Base-by-base conservation (phyloP, 2,888 invertebrate genomes). In the Metopia argyrocephala region DNA sequence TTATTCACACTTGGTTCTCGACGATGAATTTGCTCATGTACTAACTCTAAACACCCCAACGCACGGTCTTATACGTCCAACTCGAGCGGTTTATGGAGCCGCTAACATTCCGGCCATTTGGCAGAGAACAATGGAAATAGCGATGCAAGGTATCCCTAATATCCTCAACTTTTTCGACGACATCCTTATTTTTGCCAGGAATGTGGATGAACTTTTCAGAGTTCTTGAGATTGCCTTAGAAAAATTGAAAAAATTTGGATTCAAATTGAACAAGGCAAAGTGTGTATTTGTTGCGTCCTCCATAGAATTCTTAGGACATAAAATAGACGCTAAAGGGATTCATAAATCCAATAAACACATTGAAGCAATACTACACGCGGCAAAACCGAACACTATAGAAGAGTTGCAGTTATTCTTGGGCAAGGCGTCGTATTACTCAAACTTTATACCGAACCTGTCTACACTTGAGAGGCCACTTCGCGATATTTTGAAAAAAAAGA, bases 101-200 rank as follows among this genome's bases (percentile, higher is more conserved):
- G 74, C 82, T 5, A 78, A 74, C 25, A 71, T 70, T 1, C 79
- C 79, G 18, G 76, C 69, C 6, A 76, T 82, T 9, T 82, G 79
- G 76, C 70, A 79, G 48, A 28, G 78, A 3, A 27, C n/a, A n/a
- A n/a, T n/a, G n/a, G n/a, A n/a, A n/a, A n/a, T n/a, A n/a, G n/a
- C n/a, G n/a, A n/a, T n/a, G n/a, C n/a, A n/a, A n/a, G n/a, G n/a
- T n/a, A n/a, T n/a, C n/a, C n/a, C n/a, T n/a, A n/a, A n/a, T n/a
- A n/a, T n/a, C n/a, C n/a, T n/a, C n/a, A n/a, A n/a, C n/a, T n/a
- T n/a, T n/a, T n/a, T n/a, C n/a, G n/a, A n/a, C n/a, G n/a, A n/a
- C n/a, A n/a, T n/a, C n/a, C n/a, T n/a, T n/a, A n/a, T n/a, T n/a
- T n/a, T n/a, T n/a, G n/a, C n/a, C n/a, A n/a, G n/a, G n/a, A n/a